Base-by-base conservation (phyloP, 2,888 invertebrate species). In the Psylliodes chrysocephalus region DNA sequence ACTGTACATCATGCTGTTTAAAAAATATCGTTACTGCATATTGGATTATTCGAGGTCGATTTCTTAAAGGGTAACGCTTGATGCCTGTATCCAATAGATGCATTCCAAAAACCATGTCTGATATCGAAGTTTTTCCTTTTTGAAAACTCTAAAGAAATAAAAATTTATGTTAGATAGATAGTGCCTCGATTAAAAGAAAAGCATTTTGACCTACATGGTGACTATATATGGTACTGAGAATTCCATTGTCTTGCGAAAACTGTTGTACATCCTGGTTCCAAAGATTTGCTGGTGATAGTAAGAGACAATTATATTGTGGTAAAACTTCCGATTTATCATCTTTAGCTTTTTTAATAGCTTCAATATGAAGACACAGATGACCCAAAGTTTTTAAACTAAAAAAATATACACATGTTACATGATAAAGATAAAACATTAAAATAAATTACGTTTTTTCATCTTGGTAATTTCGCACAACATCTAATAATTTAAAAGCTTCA, bases 61-160 rank as follows among this genome's bases (percentile, higher is more conserved):
- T 90, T 30, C 95, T 87, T 46, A 95, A 83, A 0, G 95, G 95
- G 82, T 95, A 95, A 35, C 94, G 85, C 79, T 95, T 95, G 61
- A 97, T 88, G 1, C 97, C 97, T 0, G 95, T 92, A 78, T 96
- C 94, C 71, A 92, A 90, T 76, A 96, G 88, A 69, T 91, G 92
- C 86, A 98, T 89, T 3, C 98, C 98, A 81, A 98, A 95, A 8
- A 96, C 85, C 85, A 98, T 90, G 84, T 98, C 97, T 0, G 94
- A 89, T 49, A 91, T 85, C 17, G 93, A 94, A 7, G 90, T 90
- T 84, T 94, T 93, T 51, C 92, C 90, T 82, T 93, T 93, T 82
- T 93, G 93, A 64, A 92, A 84, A 82, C 89, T 91, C 92, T 93
- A 51, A 25, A 46, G 2, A 33, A 5, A 28, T 10, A 14, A 4